These are phyloP conservation scores for Hoplias malabaricus DNA, from an alignment of 2,113 vertebrate genomes.

Conservation along the genomic window DNA sequence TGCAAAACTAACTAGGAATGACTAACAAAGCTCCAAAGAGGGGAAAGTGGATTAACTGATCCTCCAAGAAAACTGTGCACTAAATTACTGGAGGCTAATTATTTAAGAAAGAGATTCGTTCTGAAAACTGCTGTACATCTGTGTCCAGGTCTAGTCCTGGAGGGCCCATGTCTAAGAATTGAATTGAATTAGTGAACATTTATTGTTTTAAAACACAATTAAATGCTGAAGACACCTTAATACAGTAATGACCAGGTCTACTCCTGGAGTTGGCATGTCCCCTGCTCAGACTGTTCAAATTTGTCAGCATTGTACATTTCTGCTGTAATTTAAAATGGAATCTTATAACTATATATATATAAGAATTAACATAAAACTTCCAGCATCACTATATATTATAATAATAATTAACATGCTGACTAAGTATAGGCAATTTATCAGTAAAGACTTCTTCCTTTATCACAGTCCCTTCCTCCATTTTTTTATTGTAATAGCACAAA, in stretches of 20 bases:
- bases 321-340: background rate
- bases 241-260: too few relatives aligned
- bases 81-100: background rate
- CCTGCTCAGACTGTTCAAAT: too few relatives aligned
- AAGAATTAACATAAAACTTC: too few relatives aligned
- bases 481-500: conserved; percentile 24
- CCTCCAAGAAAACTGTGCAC: background rate
- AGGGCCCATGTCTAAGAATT: too few relatives aligned
- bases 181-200: too few relatives aligned
- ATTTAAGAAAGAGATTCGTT: background rate
- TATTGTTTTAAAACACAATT: too few relatives aligned
- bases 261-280: too few relatives aligned
- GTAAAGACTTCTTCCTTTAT: too few relatives aligned
- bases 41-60: background rate
- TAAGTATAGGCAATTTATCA: too few relatives aligned
- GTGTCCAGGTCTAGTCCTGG: background rate
- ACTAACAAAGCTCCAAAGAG: background rate
- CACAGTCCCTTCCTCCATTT: background rate
- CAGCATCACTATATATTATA: too few relatives aligned
- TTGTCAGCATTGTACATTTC: background rate
- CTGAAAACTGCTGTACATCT: background rate
- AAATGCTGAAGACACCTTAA: too few relatives aligned
- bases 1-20: background rate
- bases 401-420: background rate
- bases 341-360: background rate